Conservation (phyloP, 1,140 invertebrate species). For the Neotoxoptera formosana region DNA sequence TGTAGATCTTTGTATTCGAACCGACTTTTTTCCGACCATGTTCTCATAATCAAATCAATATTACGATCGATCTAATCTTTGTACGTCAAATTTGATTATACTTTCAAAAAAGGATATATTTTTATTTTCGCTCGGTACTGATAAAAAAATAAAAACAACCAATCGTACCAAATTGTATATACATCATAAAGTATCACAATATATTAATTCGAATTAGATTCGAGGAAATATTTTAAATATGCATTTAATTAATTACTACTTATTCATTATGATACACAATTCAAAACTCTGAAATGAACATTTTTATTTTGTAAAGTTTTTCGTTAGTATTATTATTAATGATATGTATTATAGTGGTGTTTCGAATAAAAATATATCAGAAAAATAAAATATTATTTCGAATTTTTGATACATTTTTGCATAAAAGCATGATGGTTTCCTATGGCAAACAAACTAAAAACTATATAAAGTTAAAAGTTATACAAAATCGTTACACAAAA, state of each 20-base stretch:
- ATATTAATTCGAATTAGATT: not conserved
- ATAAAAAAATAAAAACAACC: no score
- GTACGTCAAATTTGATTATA: no score
- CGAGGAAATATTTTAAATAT: not conserved
- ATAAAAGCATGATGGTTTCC: not conserved
- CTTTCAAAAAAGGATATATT: no score
- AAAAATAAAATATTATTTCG: not conserved
- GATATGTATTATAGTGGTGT: no score
- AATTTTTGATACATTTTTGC: not conserved
- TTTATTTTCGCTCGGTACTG: no score
- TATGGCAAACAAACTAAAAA: not conserved
- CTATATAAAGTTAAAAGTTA: not conserved
- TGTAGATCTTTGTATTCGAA: not conserved
- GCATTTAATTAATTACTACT: not conserved
- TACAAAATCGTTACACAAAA: not conserved
- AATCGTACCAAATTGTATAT: no score
- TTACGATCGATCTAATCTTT: no score
- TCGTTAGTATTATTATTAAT: not conserved
- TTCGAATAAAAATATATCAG: not conserved
- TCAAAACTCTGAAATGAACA: not conserved
- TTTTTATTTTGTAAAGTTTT: not conserved
- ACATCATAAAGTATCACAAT: not conserved
- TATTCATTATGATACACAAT: not conserved
- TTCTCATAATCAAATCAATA: not conserved
- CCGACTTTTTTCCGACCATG: not conserved